Conservation (phyloP, 2,797 vertebrate species). For the Sebastes hopkinsi region DNA sequence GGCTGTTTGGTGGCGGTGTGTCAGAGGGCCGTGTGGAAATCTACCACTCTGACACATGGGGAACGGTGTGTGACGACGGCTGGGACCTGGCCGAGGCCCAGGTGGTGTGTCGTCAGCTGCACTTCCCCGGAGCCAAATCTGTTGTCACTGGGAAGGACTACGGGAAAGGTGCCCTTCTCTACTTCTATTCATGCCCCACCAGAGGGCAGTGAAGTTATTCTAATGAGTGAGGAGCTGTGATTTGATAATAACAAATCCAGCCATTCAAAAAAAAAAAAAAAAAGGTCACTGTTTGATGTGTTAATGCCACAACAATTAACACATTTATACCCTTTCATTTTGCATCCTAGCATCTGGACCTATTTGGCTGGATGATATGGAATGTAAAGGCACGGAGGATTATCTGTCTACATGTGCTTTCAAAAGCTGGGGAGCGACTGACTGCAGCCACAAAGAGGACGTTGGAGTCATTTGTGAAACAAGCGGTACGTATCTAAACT, state of each 20-base stretch:
- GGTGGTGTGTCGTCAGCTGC: conserved; percentile 80
- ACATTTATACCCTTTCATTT: not conserved
- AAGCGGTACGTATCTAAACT: conserved; percentile 30
- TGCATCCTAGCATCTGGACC: conserved; percentile 60
- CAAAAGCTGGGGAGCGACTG: conserved; percentile 73
- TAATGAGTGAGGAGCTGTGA: not conserved
- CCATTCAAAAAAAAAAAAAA: not conserved
- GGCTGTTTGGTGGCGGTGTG: conserved; percentile 52
- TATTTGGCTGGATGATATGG: conserved; percentile 81
- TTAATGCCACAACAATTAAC: not conserved
- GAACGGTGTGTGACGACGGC: conserved; percentile 79
- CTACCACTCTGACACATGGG: conserved; percentile 76
- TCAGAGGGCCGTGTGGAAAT: conserved; percentile 79
- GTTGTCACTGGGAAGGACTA: conserved; percentile 55
- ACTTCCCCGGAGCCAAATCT: conserved; percentile 65
- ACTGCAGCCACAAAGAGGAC: conserved; percentile 82
- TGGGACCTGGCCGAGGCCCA: conserved; percentile 73
- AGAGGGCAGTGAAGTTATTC: conserved; percentile 50
- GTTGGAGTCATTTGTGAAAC: conserved; percentile 75
- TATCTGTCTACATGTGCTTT: conserved; percentile 69
- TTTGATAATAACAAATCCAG: not conserved
- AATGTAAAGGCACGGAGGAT: conserved; percentile 77
- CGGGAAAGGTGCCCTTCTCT: conserved; percentile 59
- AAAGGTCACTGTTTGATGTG: not conserved
- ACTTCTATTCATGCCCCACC: conserved; percentile 33